phyloP scores from a whole-genome alignment of 2,888 invertebrate species.

The Campoplex nolae region DNA sequence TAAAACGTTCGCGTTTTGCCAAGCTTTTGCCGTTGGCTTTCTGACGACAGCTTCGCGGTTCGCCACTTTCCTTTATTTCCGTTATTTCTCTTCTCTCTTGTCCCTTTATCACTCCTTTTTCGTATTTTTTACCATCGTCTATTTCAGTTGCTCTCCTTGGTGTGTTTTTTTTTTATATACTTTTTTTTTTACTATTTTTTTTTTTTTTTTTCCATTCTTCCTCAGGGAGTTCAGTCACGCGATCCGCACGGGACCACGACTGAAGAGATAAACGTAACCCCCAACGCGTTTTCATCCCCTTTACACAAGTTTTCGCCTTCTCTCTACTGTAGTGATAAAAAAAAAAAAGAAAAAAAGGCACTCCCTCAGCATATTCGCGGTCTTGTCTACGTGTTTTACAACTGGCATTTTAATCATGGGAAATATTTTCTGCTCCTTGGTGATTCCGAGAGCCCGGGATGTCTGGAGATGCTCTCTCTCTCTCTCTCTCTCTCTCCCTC shows the following conservation, averaged over 20 bases:
- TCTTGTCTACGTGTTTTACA: constrained; percentile 18
- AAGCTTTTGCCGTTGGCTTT: constrained; percentile 50
- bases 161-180: constrained; percentile 1
- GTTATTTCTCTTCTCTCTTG: constrained; percentile 45
- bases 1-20: constrained; percentile 53
- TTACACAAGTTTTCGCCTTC: constrained; percentile 14
- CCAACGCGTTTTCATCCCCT: constrained; percentile 10
- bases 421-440: constrained; percentile 25
- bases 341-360: constrained; percentile 9
- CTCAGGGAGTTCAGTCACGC: constrained; percentile 52
- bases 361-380: constrained; percentile 39
- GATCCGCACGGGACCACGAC: constrained; percentile 20
- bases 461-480: background rate
- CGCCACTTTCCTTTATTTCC: constrained; percentile 63
- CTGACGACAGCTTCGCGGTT: constrained; percentile 67
- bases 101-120: constrained; percentile 35
- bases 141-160: constrained; percentile 33
- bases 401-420: constrained; percentile 61
- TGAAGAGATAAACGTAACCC: constrained; percentile 42
- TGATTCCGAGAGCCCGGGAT: constrained; percentile 8
- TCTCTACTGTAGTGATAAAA: background rate
- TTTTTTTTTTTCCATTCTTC: constrained; percentile 32
- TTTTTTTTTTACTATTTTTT: too few species aligned
- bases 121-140: constrained; percentile 27
- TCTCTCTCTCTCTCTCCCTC: background rate